phyloP scores from a whole-genome alignment of 2,888 invertebrate species.

The Ypsolopha scabrella region DNA sequence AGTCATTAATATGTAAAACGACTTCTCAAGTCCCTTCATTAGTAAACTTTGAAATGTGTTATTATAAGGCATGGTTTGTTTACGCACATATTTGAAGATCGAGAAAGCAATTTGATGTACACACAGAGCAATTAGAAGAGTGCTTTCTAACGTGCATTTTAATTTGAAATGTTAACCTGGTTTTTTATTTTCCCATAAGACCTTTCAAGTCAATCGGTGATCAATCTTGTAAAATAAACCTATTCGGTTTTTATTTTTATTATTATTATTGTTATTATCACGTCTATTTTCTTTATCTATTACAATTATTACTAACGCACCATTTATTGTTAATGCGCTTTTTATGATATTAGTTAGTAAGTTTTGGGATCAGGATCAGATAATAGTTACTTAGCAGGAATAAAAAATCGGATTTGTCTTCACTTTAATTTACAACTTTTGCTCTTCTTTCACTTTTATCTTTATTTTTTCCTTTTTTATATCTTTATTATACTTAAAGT shows the following conservation, averaged over 20 bases:
- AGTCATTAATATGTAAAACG: neutral
- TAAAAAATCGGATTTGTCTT: no score
- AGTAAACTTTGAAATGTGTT: neutral
- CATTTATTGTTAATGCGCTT: no score
- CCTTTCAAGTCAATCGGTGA: neutral
- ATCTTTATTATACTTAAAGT: no score
- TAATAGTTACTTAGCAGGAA: no score
- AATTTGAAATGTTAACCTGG: neutral
- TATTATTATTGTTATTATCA: neutral
- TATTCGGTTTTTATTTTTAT: neutral
- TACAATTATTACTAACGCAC: no score
- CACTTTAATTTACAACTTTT: no score
- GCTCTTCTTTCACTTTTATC: no score
- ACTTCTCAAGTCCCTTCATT: neutral
- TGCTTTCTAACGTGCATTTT: neutral
- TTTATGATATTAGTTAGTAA: no score
- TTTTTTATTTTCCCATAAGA: neutral
- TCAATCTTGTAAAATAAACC: neutral
- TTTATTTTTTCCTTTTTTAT: no score
- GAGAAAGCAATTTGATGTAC: no score
- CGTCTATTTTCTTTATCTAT: no score
- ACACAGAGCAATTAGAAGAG: neutral
- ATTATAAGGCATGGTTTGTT: neutral
- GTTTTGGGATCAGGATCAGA: no score
- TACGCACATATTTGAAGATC: neutral